phyloP scores from a whole-genome alignment of 2,113 vertebrate species.

The Tragelaphus strepsiceros region DNA sequence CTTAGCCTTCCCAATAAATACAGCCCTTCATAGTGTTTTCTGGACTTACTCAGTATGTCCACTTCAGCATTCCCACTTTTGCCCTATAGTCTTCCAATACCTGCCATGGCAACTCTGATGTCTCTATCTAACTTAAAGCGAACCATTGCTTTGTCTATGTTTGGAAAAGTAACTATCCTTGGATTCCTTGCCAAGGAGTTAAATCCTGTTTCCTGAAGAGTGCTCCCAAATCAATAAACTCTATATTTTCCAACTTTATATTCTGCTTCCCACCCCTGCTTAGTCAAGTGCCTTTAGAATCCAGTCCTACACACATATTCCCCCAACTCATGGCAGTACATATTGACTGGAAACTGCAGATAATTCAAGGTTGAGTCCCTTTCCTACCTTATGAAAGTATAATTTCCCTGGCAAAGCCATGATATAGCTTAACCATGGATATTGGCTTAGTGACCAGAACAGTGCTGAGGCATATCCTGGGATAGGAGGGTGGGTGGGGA shows the following conservation, averaged over 20 bases:
- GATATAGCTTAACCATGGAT: neutral
- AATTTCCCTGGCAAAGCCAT: neutral
- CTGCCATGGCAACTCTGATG: neutral
- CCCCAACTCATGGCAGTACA: neutral
- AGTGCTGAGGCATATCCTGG: neutral
- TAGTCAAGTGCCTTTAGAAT: neutral
- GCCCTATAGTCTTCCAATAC: neutral
- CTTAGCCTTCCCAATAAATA: neutral
- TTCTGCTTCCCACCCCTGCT: neutral
- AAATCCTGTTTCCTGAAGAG: neutral
- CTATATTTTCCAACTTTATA: neutral
- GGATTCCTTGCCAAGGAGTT: neutral
- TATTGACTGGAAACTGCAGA: neutral
- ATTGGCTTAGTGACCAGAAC: neutral
- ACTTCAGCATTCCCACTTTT: neutral
- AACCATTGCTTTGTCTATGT: neutral
- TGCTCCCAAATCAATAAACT: neutral
- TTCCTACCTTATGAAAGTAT: neutral
- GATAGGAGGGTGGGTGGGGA: neutral
- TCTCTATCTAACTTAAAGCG: neutral
- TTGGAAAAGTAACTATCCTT: neutral
- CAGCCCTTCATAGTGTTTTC: neutral
- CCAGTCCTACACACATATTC: neutral
- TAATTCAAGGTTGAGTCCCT: neutral
- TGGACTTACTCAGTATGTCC: neutral